A percentile compares a stretch with the other conserved stretches of the same genome.
These are phyloP conservation scores for Magallana gigas DNA, from an alignment of 1,140 invertebrate species.

Conservation along the genomic window DNA sequence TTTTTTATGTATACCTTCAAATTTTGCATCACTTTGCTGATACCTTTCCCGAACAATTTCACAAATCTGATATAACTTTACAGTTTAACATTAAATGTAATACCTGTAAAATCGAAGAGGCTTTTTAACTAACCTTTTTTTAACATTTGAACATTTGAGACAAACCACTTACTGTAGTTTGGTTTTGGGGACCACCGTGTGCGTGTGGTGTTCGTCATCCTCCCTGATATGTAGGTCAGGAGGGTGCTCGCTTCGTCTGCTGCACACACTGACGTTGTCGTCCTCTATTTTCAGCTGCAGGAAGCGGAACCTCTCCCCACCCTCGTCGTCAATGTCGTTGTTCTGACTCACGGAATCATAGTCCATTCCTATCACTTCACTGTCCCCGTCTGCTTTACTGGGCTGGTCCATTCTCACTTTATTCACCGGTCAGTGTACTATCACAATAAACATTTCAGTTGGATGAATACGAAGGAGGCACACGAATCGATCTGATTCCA, in stretches of 20 bases:
- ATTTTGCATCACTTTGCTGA: no score
- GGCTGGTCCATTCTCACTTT: background rate
- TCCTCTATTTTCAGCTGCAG: conserved; percentile 3
- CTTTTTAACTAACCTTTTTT: no score
- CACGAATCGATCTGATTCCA: no score
- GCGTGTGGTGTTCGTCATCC: conserved; percentile 23
- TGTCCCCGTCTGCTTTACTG: background rate
- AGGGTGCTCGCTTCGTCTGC: conserved; percentile 37
- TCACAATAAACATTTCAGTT: no score
- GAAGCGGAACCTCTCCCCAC: background rate
- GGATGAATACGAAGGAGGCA: no score
- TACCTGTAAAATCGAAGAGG: no score
- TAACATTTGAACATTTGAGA: no score
- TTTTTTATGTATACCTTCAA: no score
- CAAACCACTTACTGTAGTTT: conserved; percentile 21
- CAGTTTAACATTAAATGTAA: no score
- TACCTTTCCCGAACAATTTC: no score
- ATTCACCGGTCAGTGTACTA: no score
- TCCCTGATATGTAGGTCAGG: conserved; percentile 33
- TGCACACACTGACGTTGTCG: conserved; percentile 25
- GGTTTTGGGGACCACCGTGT: conserved; percentile 35
- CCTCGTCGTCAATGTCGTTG: background rate
- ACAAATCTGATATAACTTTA: no score
- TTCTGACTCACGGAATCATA: background rate
- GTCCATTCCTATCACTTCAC: background rate